Evolutionary conservation across 2,888 invertebrate genomes (phyloP).

Genomic region (Pyrocoelia pectoralis): DNA sequence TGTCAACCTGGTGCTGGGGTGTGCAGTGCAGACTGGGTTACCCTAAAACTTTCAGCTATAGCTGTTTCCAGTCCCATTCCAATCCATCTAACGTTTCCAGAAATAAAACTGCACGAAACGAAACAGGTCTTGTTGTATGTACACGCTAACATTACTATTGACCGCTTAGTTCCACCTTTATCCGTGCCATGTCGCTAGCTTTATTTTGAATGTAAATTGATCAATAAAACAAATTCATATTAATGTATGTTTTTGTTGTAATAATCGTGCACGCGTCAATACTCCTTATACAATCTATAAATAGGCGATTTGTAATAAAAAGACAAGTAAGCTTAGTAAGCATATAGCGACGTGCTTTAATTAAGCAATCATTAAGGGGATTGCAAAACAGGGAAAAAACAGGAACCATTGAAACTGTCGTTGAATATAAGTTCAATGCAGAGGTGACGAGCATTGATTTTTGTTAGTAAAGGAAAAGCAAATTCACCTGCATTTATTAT

Average conservation of each 20-base stretch:
- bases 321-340: too few relatives aligned
- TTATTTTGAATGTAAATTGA: background rate
- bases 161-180: conserved; percentile 27
- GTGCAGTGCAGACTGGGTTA: conserved; percentile 28
- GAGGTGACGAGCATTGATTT: conserved; percentile 10
- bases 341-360: too few relatives aligned
- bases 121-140: conserved; percentile 11
- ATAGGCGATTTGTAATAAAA: too few relatives aligned
- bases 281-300: too few relatives aligned
- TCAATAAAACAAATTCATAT: background rate
- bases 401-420: background rate
- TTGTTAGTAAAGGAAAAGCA: conserved; percentile 19
- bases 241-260: background rate
- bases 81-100: conserved; percentile 7
- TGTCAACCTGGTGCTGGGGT: conserved; percentile 20
- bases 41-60: conserved; percentile 30
- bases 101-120: conserved; percentile 24
- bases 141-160: conserved; percentile 33
- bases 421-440: background rate
- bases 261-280: too few relatives aligned
- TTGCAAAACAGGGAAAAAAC: background rate
- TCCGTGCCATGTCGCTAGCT: conserved; percentile 23
- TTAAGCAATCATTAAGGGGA: too few relatives aligned
- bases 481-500: conserved; percentile 42
- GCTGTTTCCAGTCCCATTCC: conserved; percentile 31